Conservation (phyloP, 2,888 invertebrate genomes). For the Drosophila neutralis region DNA sequence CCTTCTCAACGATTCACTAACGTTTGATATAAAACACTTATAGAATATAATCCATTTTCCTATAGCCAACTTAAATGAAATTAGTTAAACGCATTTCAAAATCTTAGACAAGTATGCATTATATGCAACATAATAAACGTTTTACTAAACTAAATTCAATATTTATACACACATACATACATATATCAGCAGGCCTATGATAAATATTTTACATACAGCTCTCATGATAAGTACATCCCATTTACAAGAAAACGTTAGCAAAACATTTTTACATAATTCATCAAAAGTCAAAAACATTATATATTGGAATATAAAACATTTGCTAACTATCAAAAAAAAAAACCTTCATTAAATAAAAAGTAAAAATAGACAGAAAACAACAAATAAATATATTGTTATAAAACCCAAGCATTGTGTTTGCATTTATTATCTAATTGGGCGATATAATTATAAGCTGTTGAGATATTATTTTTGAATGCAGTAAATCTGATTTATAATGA, state of each 20-base stretch:
- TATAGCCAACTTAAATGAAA: constrained; percentile 73
- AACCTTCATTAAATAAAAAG: constrained; percentile 40
- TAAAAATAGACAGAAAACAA: constrained; percentile 41
- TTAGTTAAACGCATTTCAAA: constrained; percentile 75
- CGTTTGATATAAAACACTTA: constrained; percentile 54
- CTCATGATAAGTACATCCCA: constrained; percentile 22
- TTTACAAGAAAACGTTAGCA: constrained; percentile 36
- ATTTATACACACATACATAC: constrained; percentile 19
- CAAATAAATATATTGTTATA: constrained; percentile 77
- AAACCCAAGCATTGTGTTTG: constrained; percentile 42
- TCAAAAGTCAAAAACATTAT: constrained; percentile 29
- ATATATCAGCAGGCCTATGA: constrained; percentile 12
- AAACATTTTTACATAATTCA: constrained; percentile 47
- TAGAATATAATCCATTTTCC: constrained; percentile 67
- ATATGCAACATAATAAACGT: constrained; percentile 33
- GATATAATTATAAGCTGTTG: not conserved
- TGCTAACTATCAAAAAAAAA: constrained; percentile 41
- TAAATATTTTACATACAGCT: constrained; percentile 35
- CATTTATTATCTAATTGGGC: not conserved
- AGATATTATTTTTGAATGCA: not conserved
- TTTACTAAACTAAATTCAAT: constrained; percentile 56
- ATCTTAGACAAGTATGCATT: constrained; percentile 67
- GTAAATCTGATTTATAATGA: not conserved
- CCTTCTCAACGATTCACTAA: constrained; percentile 39
- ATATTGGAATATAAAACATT: constrained; percentile 65